Conservation (phyloP, 2,888 invertebrate genomes). For the Zaprionus obscuricornis region DNA sequence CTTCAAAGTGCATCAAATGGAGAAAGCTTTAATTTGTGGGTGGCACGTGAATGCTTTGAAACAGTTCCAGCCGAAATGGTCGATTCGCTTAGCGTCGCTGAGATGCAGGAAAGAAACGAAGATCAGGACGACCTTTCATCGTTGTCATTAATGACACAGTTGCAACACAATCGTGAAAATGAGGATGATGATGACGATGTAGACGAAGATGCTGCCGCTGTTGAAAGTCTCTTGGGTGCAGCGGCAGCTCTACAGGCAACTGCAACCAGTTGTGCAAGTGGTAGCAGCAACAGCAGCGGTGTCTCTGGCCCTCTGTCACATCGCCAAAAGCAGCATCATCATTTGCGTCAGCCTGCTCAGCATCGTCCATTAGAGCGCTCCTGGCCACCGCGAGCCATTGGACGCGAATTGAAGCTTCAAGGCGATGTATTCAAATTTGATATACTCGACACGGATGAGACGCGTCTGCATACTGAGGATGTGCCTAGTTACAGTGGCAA, state of each 20-base stretch:
- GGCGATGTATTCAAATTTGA: slow-evolving; percentile 94
- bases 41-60: slow-evolving; percentile 82
- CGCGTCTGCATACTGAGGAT: slow-evolving; percentile 53
- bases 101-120: slow-evolving; percentile 55
- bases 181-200: slow-evolving; percentile 57
- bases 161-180: too few relatives aligned
- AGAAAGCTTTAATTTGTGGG: slow-evolving; percentile 81
- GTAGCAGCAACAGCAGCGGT: slow-evolving; percentile 12
- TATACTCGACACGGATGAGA: slow-evolving; percentile 92
- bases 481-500: slow-evolving; percentile 70
- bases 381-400: slow-evolving; percentile 87
- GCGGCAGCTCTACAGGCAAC: slow-evolving; percentile 79
- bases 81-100: slow-evolving; percentile 61
- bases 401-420: slow-evolving; percentile 84
- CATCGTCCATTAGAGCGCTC: slow-evolving; percentile 92
- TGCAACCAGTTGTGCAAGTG: slow-evolving; percentile 20
- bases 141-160: too few relatives aligned
- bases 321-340: slow-evolving; percentile 65
- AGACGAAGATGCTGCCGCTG: slow-evolving; percentile 74
- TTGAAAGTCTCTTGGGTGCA: slow-evolving; percentile 79
- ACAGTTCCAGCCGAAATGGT: slow-evolving; percentile 82
- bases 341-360: slow-evolving; percentile 70
- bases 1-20: slow-evolving; percentile 53
- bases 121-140: too few relatives aligned
- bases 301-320: slow-evolving; percentile 42